A percentile compares a stretch with the other conserved stretches of the same genome.
phyloP scores from a whole-genome alignment of 2,888 invertebrate genomes.

The Cyaniris semiargus region DNA sequence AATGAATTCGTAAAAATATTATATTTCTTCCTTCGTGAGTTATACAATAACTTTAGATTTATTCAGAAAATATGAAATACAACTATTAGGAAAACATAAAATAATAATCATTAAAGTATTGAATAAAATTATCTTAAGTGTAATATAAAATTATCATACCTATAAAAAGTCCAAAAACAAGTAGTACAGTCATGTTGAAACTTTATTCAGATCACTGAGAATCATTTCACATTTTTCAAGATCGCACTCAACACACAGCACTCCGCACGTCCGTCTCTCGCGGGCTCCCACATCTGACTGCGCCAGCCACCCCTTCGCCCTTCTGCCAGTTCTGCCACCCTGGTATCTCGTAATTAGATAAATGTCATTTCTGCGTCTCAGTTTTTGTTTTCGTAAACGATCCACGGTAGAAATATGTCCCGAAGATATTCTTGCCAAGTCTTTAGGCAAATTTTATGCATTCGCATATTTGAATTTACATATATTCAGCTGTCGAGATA shows the following conservation, averaged over 20 bases:
- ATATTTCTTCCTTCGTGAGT: too few relatives aligned
- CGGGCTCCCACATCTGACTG: conserved; percentile 55
- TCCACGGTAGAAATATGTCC: conserved; percentile 40
- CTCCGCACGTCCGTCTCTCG: conserved; percentile 41
- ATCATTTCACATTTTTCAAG: conserved; percentile 51
- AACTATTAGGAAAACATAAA: neutral
- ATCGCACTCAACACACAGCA: conserved; percentile 36
- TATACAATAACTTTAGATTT: too few relatives aligned
- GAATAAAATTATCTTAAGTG: neutral
- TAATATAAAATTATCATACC: conserved; percentile 48
- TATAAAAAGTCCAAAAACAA: conserved; percentile 57
- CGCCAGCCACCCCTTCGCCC: conserved; percentile 53
- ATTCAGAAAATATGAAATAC: neutral
- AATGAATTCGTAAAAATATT: too few relatives aligned
- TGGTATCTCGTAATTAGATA: conserved; percentile 77
- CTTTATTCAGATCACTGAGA: conserved; percentile 42
- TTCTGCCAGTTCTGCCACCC: conserved; percentile 54
- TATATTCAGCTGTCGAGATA: conserved; percentile 34
- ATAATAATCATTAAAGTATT: neutral
- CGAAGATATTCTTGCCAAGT: conserved; percentile 28
- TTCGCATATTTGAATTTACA: conserved; percentile 29
- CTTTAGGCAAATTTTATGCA: conserved; percentile 32
- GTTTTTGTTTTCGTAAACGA: conserved; percentile 50
- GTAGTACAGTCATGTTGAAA: conserved; percentile 54
- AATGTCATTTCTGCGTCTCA: conserved; percentile 76